Evolutionary conservation across 2,888 invertebrate genomes (phyloP), one percentile per base, ranked within the genome.

Genomic region (Sturmia bella): DNA sequence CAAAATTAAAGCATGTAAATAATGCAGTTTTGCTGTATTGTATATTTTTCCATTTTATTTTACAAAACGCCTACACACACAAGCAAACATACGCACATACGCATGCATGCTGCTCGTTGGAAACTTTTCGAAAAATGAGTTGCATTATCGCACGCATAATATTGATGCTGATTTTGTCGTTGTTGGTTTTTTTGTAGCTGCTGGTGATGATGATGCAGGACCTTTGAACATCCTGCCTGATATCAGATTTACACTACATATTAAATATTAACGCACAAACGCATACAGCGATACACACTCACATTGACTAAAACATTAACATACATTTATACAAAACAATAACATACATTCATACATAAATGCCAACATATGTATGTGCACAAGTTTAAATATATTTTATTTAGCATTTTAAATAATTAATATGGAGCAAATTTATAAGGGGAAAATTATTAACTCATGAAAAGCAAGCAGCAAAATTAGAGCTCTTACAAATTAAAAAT

Each of bases 121-220:
- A 59, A 41, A 69, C 4, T 61, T 77, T 64, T 70, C 74, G 78
- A 82, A 78, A 82, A 78, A 82, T 82, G 82, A 70, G 78, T 78
- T 83, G 81, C 78, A 83, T 76, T 83, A 77, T 77, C 83, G 69
- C 80, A 83, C 80, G 82, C 82, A 82, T 75, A 82, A 82, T 82
- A 54, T 68, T 78, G 78, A 69, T 78, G 78, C 74, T 82, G 82
- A 70, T 70, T 56, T 78, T 77, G 74, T 78, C 59, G 59, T 57
- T 74, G 74, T 82, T 74, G 64, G 11, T 73, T 59, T 39, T 75
- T 54, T 15, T 72, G 59, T 57, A 57, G 24, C 45, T 68, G 27
- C 52, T 69, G 61, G n/a, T 61, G 61, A n/a, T 68, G 69, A 72
- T 61, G 80, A 74, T 70, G 78, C 82, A 78, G 82, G 78, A 78